phyloP scores from a whole-genome alignment of 2,113 vertebrate genomes.

The human (Homo sapiens) region GRCh38 chr1:170497001-170497500 shows the following conservation, averaged over 20 bases:
- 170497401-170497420: slow-evolving; percentile 20
- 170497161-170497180: background rate
- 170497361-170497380: background rate
- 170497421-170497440: background rate
- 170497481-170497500: slow-evolving; percentile 36
- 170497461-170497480: slow-evolving; percentile 22
- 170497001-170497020: background rate
- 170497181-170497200: no score
- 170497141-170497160: background rate
- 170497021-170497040: background rate
- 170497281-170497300: background rate
- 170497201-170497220: background rate
- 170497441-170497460: slow-evolving; percentile 35
- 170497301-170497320: background rate
- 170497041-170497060: no score
- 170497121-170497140: background rate
- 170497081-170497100: background rate
- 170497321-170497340: slow-evolving; percentile 33
- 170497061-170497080: background rate
- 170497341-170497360: background rate
- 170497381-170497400: background rate
- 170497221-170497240: background rate
- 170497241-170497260: background rate
- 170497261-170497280: background rate
- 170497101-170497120: background rate